A percentile compares a stretch with the other conserved stretches of the same genome.
phyloP scores from a whole-genome alignment of 2,113 vertebrate genomes.

The Sturnira hondurensis region DNA sequence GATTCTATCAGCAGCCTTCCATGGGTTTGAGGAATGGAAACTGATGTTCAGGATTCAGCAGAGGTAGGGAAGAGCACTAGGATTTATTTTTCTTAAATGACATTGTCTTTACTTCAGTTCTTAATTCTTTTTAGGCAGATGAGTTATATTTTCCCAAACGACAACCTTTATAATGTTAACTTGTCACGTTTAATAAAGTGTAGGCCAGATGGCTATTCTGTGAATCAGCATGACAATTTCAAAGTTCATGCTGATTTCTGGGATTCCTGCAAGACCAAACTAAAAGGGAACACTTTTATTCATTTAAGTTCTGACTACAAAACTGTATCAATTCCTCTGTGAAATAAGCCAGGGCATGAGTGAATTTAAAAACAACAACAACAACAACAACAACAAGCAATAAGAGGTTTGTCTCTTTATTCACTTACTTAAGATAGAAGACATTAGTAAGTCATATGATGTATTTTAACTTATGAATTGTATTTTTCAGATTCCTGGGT shows the following conservation, averaged over 20 bases:
- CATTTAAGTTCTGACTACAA: background rate
- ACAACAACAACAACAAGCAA: background rate
- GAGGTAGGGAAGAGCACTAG: slow-evolving; percentile 81
- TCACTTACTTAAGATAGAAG: background rate
- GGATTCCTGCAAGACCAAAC: slow-evolving; percentile 19
- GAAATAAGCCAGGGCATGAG: background rate
- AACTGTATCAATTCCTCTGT: background rate
- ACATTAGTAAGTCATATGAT: background rate
- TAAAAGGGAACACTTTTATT: slow-evolving; percentile 32
- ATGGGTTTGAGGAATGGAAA: slow-evolving; percentile 84
- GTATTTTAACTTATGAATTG: slow-evolving; percentile 52
- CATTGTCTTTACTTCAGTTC: background rate
- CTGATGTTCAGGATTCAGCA: slow-evolving; percentile 87
- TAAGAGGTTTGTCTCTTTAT: background rate
- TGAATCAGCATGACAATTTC: slow-evolving; percentile 19
- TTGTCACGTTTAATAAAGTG: slow-evolving; percentile 36
- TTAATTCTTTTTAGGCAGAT: background rate
- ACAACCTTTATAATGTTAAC: slow-evolving; percentile 25
- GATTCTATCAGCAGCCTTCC: slow-evolving; percentile 86
- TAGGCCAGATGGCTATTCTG: background rate
- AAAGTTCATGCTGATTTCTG: background rate
- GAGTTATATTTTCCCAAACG: slow-evolving; percentile 59
- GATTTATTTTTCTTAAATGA: background rate
- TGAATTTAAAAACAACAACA: background rate
- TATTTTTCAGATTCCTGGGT: slow-evolving; percentile 89